phyloP scores from a whole-genome alignment of 2,888 invertebrate genomes.

The Neria commutata region DNA sequence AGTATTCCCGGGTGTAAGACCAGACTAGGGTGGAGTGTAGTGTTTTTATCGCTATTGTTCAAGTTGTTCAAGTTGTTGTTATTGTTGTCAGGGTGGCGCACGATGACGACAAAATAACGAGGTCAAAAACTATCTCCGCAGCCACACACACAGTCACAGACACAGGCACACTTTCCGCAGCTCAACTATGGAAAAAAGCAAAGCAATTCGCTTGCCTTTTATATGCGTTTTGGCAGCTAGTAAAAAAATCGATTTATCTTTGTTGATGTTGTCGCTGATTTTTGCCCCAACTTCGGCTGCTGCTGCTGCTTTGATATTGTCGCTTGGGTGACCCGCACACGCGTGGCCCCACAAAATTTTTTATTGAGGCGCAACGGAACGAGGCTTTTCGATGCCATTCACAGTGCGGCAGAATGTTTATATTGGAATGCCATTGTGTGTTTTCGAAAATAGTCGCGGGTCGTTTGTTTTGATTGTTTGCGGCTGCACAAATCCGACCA shows the following conservation, averaged over 20 bases:
- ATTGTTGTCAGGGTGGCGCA: constrained; percentile 13
- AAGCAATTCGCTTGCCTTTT: constrained; percentile 19
- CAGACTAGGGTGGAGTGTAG: constrained; percentile 2
- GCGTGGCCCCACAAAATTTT: too few species aligned
- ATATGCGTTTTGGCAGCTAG: constrained; percentile 18
- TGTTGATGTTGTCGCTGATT: constrained; percentile 11
- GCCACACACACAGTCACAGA: constrained; percentile 6
- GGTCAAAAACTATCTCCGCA: constrained; percentile 48
- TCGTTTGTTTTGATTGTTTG: too few species aligned
- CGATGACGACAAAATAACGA: constrained; percentile 45
- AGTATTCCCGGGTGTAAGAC: constrained; percentile 3
- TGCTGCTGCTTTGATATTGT: constrained; percentile 23
- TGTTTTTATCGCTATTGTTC: not conserved
- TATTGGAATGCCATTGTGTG: too few species aligned
- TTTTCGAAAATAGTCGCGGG: too few species aligned
- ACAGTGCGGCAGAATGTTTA: too few species aligned
- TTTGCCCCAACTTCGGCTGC: constrained; percentile 15
- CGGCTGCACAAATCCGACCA: too few species aligned
- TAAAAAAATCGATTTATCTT: constrained; percentile 26
- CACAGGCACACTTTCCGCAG: constrained; percentile 18
- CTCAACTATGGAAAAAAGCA: not conserved
- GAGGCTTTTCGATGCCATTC: not conserved
- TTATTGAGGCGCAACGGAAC: too few species aligned
- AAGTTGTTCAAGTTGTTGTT: constrained; percentile 3
- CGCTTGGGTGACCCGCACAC: too few species aligned